Evolutionary conservation across 2,888 invertebrate genomes (phyloP).

Genomic region (Ptychoptera albimana): DNA sequence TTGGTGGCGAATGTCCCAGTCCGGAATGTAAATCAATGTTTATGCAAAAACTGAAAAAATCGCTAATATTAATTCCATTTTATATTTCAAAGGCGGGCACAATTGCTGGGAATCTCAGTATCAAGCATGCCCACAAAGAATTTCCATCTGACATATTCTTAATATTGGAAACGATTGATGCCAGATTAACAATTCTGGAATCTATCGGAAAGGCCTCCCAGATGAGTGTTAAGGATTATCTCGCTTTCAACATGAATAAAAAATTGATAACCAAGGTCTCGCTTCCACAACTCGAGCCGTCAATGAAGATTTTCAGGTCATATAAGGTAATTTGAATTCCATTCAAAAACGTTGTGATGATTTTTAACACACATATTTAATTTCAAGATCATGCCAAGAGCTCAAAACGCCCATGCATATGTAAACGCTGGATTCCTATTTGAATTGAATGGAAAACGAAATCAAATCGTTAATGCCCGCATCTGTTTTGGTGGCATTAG

Average conservation of each 20-base stretch:
- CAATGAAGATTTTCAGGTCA: conserved; percentile 26
- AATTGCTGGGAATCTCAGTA: conserved; percentile 37
- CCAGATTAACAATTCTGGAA: conserved; percentile 22
- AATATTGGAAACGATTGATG: conserved; percentile 29
- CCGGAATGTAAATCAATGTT: conserved; percentile 38
- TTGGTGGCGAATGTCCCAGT: conserved; percentile 57
- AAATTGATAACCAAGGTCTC: conserved; percentile 21
- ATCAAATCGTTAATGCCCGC: conserved; percentile 29
- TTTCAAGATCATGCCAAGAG: conserved; percentile 52
- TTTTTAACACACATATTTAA: too few relatives aligned
- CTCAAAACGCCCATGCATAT: conserved; percentile 57
- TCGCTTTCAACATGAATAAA: conserved; percentile 29
- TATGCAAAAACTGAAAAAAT: too few relatives aligned
- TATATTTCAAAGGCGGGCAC: conserved; percentile 19
- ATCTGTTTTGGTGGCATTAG: conserved; percentile 45
- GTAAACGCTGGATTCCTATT: conserved; percentile 59
- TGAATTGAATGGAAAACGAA: conserved; percentile 32
- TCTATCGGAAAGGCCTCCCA: too few relatives aligned
- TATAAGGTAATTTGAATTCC: conserved; percentile 18
- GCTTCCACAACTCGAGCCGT: conserved; percentile 14
- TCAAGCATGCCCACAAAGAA: conserved; percentile 34
- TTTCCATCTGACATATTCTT: conserved; percentile 38
- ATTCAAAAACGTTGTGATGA: too few relatives aligned
- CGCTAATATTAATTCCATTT: too few relatives aligned
- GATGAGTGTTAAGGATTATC: conserved; percentile 25